phyloP scores from a whole-genome alignment of 2,797 vertebrate genomes.

The Poeciliopsis infans region DNA sequence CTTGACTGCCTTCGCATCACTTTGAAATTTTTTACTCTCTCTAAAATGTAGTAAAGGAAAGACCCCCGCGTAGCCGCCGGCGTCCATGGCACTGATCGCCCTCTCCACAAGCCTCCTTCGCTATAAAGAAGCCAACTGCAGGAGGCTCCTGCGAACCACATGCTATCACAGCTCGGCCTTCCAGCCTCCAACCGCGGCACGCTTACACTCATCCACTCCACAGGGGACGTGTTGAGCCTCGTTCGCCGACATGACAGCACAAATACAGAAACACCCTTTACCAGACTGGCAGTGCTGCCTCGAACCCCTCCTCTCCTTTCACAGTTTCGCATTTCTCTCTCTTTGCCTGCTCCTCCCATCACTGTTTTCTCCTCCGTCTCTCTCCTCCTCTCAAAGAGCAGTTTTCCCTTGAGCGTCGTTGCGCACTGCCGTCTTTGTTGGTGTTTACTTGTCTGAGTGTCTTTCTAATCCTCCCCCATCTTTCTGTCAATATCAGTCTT shows the following conservation, averaged over 20 bases:
- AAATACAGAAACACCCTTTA: slow-evolving; percentile 67
- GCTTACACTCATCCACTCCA: slow-evolving; percentile 74
- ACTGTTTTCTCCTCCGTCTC: slow-evolving; percentile 21
- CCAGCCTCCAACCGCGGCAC: slow-evolving; percentile 71
- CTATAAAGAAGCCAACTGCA: slow-evolving; percentile 47
- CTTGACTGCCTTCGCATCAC: slow-evolving; percentile 2
- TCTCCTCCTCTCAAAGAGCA: slow-evolving; percentile 39
- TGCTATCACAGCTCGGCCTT: slow-evolving; percentile 77
- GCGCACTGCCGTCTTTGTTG: slow-evolving; percentile 35
- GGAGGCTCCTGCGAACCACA: slow-evolving; percentile 71
- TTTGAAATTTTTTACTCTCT: neutral
- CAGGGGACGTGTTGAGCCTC: slow-evolving; percentile 74
- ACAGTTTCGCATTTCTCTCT: slow-evolving; percentile 27
- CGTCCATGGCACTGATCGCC: slow-evolving; percentile 23
- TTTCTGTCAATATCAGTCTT: slow-evolving; percentile 57
- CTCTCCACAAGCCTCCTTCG: slow-evolving; percentile 23
- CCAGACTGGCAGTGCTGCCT: slow-evolving; percentile 30
- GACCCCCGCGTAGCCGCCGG: neutral
- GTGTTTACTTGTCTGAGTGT: slow-evolving; percentile 49
- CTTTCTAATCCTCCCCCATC: slow-evolving; percentile 18
- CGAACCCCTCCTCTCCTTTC: slow-evolving; percentile 19
- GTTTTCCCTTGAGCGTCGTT: slow-evolving; percentile 45
- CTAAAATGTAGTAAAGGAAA: neutral
- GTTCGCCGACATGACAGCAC: slow-evolving; percentile 64
- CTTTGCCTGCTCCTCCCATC: slow-evolving; percentile 43